Base-by-base conservation (phyloP, 2,113 vertebrate species). In the Chaetodon trifascialis region DNA sequence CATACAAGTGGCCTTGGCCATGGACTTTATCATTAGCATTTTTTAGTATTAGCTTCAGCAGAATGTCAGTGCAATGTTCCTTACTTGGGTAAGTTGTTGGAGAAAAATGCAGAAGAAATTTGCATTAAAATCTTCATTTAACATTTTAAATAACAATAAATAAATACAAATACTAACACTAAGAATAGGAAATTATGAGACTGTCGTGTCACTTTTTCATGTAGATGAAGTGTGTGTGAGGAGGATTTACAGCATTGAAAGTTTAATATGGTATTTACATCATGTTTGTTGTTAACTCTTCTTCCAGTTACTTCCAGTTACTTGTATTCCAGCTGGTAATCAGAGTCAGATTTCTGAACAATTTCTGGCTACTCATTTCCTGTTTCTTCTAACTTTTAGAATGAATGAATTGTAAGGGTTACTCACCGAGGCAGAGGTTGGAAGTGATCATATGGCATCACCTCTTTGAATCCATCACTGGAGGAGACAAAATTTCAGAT, bases 361-460 rank as follows among this genome's bases (percentile, higher is more conserved):
- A 30, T 71, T 42, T 40, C 7, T 36, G 5, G 52, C 40, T 16
- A 63, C 38, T 49, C 5, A 55, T 8, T 3, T 21, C 30, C 21
- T 69, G 55, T 51, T 34, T 16, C 12, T 21, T 23, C 1, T 56
- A 19, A 38, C 36, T 69, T 63, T 19, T 23, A 11, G 25, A 63
- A 76, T 44, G 63, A 11, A 11, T n/a, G 65, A 52, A 52, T 2
- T 66, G 23, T 42, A 47, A 63, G 11, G 19, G 58, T 66, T 49
- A 95, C 96, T 92, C 95, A 99, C 97, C 97, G 96, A 88, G 97
- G 97, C 64, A 99, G 96, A 58, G 97, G 97, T 76, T 99, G 97
- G 92, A 97, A 99, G 89, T 98, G 98, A 92, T 99, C 98, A 6
- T 99, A 98, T 15, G 97, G 97, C 97, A 97, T 98, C 90, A 99